phyloP scores from a whole-genome alignment of 2,888 invertebrate genomes.

The Nesidiocoris tenuis region DNA sequence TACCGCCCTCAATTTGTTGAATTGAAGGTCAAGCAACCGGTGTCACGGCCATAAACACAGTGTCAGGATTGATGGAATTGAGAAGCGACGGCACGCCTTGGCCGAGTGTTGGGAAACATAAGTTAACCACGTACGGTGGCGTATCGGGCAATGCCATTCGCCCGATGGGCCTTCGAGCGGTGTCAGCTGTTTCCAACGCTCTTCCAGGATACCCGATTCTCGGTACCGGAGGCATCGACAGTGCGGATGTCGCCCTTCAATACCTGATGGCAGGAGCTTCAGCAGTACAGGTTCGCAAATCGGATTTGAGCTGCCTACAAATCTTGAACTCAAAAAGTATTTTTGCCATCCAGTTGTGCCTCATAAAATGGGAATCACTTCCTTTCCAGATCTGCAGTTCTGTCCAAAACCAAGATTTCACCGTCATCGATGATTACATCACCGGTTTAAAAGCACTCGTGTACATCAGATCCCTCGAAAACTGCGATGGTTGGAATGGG shows the following conservation, averaged over 20 bases:
- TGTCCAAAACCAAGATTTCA: constrained; percentile 98
- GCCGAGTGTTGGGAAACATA: constrained; percentile 78
- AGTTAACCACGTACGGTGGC: constrained; percentile 88
- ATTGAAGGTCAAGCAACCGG: constrained; percentile 81
- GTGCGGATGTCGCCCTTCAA: constrained; percentile 92
- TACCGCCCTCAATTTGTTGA: background rate
- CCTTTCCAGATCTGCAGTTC: constrained; percentile 80
- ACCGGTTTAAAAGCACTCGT: constrained; percentile 83
- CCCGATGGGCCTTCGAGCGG: constrained; percentile 88
- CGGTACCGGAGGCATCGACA: constrained; percentile 96
- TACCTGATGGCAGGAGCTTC: constrained; percentile 92
- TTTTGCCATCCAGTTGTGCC: too few species aligned
- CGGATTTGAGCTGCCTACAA: too few species aligned
- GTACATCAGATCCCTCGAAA: constrained; percentile 71
- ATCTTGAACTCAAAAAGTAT: too few species aligned
- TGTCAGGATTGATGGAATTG: constrained; percentile 90
- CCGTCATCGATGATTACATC: constrained; percentile 91
- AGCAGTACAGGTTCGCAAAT: constrained; percentile 73
- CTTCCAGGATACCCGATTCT: constrained; percentile 88
- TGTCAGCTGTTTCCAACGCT: constrained; percentile 80
- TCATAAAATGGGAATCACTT: too few species aligned
- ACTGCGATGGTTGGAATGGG: constrained; percentile 78
- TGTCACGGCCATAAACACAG: constrained; percentile 96
- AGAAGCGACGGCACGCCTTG: constrained; percentile 80
- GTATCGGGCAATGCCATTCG: constrained; percentile 92